phyloP scores from a whole-genome alignment of 2,797 vertebrate genomes.

The Rousettus madagascariensis region DNA sequence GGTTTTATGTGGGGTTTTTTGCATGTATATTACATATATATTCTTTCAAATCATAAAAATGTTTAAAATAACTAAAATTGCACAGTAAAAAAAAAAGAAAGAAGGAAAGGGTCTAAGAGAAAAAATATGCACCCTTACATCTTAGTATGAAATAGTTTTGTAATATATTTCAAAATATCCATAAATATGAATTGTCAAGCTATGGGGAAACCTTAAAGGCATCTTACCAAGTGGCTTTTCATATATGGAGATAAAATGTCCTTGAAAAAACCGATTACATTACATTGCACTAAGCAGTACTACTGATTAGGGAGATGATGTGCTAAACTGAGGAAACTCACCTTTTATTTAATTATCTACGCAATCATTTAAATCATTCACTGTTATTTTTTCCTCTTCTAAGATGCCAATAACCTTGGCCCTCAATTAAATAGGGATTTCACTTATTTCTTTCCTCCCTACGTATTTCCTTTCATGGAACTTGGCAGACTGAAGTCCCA shows the following conservation, averaged over 20 bases:
- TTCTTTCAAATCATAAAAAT: neutral
- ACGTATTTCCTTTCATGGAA: neutral
- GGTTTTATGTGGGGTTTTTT: neutral
- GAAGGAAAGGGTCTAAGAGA: neutral
- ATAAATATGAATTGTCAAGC: neutral
- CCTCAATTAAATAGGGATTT: neutral
- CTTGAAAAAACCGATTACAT: neutral
- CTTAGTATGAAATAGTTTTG: neutral
- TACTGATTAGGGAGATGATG: neutral
- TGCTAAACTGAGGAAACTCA: neutral
- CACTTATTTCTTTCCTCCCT: neutral
- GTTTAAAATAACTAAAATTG: neutral
- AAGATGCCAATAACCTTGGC: neutral
- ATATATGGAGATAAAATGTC: neutral
- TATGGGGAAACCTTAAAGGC: neutral
- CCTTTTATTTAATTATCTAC: slow-evolving; percentile 30
- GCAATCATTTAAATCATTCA: neutral
- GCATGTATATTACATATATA: neutral
- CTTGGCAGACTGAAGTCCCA: neutral
- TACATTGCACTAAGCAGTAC: neutral
- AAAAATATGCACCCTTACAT: neutral
- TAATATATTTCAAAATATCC: neutral
- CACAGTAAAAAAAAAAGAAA: neutral
- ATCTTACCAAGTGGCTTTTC: neutral
- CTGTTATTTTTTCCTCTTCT: neutral